A percentile compares a stretch with the other conserved stretches of the same genome.
These are phyloP conservation scores for Oplegnathus fasciatus DNA, from an alignment of 2,113 vertebrate species.

Conservation along the genomic window DNA sequence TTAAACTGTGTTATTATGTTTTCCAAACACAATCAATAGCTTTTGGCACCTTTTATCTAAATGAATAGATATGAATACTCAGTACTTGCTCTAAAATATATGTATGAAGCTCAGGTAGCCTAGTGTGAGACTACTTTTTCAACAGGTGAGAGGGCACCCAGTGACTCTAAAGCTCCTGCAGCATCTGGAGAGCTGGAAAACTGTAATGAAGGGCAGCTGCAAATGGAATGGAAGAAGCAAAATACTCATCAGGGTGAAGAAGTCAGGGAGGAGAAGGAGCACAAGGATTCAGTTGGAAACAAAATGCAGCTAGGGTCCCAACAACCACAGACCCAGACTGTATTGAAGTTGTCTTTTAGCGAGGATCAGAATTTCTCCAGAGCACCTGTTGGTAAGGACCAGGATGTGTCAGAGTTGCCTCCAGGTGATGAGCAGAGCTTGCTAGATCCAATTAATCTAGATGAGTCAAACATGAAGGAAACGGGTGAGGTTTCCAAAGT, in stretches of 20 bases:
- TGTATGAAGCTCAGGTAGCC: not conserved
- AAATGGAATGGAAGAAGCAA: not conserved
- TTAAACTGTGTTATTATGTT: not conserved
- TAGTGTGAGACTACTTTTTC: constrained; percentile 32
- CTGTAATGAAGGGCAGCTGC: not conserved
- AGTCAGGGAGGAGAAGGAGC: not conserved
- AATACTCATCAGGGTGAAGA: not conserved
- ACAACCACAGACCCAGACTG: constrained; percentile 16
- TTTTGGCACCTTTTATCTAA: not conserved
- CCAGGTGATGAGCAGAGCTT: constrained; percentile 16
- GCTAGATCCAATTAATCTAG: constrained; percentile 3
- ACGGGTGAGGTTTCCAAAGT: not conserved
- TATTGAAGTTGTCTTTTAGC: constrained; percentile 52
- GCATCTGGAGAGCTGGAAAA: not conserved
- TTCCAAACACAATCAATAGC: not conserved
- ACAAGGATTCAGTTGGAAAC: not conserved
- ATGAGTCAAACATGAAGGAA: not conserved
- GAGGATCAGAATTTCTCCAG: constrained; percentile 39
- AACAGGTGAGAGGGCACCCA: constrained; percentile 52
- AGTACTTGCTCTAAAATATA: not conserved
- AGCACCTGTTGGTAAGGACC: not conserved
- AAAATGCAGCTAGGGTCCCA: not conserved
- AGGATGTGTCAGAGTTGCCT: constrained; percentile 1
- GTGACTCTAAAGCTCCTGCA: constrained; percentile 11
- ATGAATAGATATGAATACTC: not conserved